A percentile compares a stretch with the other conserved stretches of the same genome.
These are phyloP conservation scores for Euwallacea fornicatus DNA, from an alignment of 1,140 invertebrate genomes.

Conservation along the genomic window DNA sequence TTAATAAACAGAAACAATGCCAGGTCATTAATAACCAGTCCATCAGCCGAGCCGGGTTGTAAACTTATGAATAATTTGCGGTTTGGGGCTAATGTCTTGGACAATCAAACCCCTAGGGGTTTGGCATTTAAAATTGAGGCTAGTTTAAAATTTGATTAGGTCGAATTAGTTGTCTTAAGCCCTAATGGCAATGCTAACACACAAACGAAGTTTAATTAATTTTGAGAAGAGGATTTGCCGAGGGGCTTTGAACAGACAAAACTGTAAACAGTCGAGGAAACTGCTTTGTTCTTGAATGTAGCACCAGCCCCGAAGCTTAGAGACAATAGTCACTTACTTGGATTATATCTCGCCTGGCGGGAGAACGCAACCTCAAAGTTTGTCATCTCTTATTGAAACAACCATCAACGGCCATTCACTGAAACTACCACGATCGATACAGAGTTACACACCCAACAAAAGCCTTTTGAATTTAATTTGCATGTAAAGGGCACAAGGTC, in stretches of 20 bases:
- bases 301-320: too few relatives aligned
- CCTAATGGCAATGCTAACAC: constrained; percentile 10
- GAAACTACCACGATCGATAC: too few relatives aligned
- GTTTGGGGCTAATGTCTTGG: too few relatives aligned
- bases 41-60: neutral
- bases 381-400: too few relatives aligned
- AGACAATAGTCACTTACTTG: too few relatives aligned
- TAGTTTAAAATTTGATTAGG: constrained; percentile 17
- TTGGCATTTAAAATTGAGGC: neutral
- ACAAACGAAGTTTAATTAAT: constrained; percentile 16
- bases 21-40: constrained; percentile 1
- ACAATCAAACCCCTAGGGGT: too few relatives aligned
- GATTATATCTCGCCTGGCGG: too few relatives aligned
- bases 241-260: neutral
- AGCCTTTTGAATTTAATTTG: too few relatives aligned
- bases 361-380: too few relatives aligned
- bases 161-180: constrained; percentile 11
- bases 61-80: constrained; percentile 2
- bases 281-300: neutral
- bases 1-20: neutral
- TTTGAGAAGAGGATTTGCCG: constrained; percentile 2
- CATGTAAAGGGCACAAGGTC: neutral
- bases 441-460: too few relatives aligned
- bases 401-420: too few relatives aligned
- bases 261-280: constrained; percentile 1